Base-by-base conservation (phyloP, 2,797 vertebrate genomes). In the Ispidina lecontei region DNA sequence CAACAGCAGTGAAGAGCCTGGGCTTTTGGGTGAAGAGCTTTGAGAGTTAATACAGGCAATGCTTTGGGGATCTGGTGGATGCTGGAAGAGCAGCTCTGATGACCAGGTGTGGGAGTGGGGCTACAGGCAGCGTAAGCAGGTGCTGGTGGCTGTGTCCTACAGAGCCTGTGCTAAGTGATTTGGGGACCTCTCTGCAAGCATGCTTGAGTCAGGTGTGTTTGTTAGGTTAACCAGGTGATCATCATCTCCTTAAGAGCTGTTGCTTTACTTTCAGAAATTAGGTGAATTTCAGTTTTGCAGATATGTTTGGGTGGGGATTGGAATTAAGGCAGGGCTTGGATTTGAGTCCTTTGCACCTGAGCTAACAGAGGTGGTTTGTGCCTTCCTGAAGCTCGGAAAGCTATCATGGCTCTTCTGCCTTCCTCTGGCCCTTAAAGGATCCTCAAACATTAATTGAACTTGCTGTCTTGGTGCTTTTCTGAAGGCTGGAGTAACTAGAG, bases 361-460 rank as follows among this genome's bases (percentile, higher is more conserved):
- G 19, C 16, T 41, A 43, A 41, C 3, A 68, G 0, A 8, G 26
- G 59, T 72, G 16, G 21, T 19, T 85, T 0, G 0, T 44, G 37
- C 19, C n/a, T 85, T 79, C 46, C 26, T 2, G 1, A 39, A 37
- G 10, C 1, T 11, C 35, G 47, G n/a, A 14, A 41, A 7, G 10
- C 11, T 63, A 8, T 26, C 1, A 1, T 55, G 49, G 21, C 12
- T 39, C 73, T 77, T 43, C n/a, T 6, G 44, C 12, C 16, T 43
- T 28, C 18, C 52, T 73, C 65, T 73, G 33, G 10, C 47, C 28
- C 8, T 46, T 25, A 16, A 0, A 22, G 35, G 23, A 33, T 41
- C 33, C 44, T 89, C 47, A 58, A 29, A 49, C 43, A 14, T 13
- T 14, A 4, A 3, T 55, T 77, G 52, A 77, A 19, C 20, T 69